Evolutionary conservation across 2,797 vertebrate genomes (phyloP), one percentile per base, ranked within the genome.

Genomic region (Chelidonichthys spinosus): DNA sequence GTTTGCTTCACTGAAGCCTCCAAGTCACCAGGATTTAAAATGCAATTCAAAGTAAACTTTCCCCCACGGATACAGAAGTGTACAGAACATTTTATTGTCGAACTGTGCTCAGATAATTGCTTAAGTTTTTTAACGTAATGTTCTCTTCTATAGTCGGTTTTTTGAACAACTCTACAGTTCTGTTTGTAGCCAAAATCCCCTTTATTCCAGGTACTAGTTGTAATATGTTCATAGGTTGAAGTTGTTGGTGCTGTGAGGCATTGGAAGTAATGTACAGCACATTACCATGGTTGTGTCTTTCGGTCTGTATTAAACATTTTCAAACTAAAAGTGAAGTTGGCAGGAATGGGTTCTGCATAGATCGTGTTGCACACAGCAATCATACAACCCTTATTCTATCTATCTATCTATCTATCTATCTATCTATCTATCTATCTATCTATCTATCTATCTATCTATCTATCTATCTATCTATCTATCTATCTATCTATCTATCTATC

Each of bases 251-350:
- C 66, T 76, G 74, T 75, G 63, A 76, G 55, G 73, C 49, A 42
- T 72, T 73, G 56, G 75, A 74, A 69, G 68, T 72, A 36, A 82
- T 79, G 73, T 83, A 62, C 60, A 56, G 76, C 65, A 74, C 72
- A 52, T 81, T 79, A 62, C 65, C 55, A 79, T 89, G 74, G 69
- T 82, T 63, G 66, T 87, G 79, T 87, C 62, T 81, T 66, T 85
- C 63, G 79, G 70, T 90, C 66, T 89, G 66, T 81, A 90, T 90
- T 90, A 90, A 91, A 91, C 25, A 69, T 33, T 78, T 83, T 88
- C 17, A 76, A 89, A 82, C 80, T 46, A 67, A 84, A 82, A 68
- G 47, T 82, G 72, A n/a, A 50, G 44, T 64, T 56, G 15, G 53
- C 47, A 50, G 43, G 44, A 75, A 55, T 76, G 39, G 25, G 37